Evolutionary conservation across 2,888 invertebrate genomes (phyloP).

Genomic region (Thymelicus lineola): DNA sequence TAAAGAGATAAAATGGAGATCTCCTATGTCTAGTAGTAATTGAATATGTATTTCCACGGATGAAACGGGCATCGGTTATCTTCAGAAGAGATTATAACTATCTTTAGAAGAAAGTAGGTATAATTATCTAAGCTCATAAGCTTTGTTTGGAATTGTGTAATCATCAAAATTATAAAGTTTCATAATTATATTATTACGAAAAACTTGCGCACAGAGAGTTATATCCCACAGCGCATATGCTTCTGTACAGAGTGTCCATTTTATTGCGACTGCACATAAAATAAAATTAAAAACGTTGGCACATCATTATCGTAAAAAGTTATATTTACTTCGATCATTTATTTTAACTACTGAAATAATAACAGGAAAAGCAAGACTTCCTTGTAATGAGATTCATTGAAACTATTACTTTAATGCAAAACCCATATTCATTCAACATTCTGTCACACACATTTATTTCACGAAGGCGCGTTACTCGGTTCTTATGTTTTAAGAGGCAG

Average conservation of each 20-base stretch:
- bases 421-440: slow-evolving; percentile 28
- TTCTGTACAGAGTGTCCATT: too few species aligned
- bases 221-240: too few species aligned
- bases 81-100: background rate
- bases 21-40: too few species aligned
- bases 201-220: too few species aligned
- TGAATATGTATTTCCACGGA: too few species aligned
- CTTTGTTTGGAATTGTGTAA: too few species aligned
- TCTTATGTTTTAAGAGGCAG: background rate
- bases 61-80: background rate
- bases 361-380: slow-evolving; percentile 7
- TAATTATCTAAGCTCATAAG: too few species aligned
- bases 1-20: too few species aligned
- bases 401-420: slow-evolving; percentile 17
- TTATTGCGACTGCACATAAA: background rate
- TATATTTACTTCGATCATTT: background rate
- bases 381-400: slow-evolving; percentile 10
- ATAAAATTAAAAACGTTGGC: background rate
- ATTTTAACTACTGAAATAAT: slow-evolving; percentile 12
- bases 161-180: too few species aligned
- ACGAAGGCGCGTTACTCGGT: background rate
- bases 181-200: too few species aligned
- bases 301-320: slow-evolving; percentile 7
- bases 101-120: background rate
- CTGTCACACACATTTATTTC: background rate